These are phyloP conservation scores for human (Homo sapiens) DNA, from an alignment of 2,113 vertebrate species.

Conservation along the genomic window GRCh38 chr11:85183501-85184000, in stretches of 20 bases:
- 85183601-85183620: not conserved
- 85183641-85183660: not conserved
- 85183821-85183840: not conserved
- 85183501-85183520: not conserved
- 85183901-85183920: not conserved
- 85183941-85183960: not conserved
- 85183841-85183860: not conserved
- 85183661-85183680: not conserved
- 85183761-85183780: not conserved
- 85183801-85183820: not conserved
- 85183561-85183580: not conserved
- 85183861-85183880: not conserved
- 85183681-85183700: not conserved
- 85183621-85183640: not conserved
- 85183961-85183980: not conserved
- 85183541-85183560: not conserved
- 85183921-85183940: not conserved
- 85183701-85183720: not conserved
- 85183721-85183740: not conserved
- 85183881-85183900: not conserved
- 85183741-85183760: not conserved
- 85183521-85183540: not conserved
- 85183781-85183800: not conserved
- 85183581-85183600: not conserved
- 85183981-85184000: conserved; percentile 9